Evolutionary conservation across 2,797 vertebrate genomes (phyloP), one percentile per base, ranked within the genome.

Genomic region (Argya squamiceps): DNA sequence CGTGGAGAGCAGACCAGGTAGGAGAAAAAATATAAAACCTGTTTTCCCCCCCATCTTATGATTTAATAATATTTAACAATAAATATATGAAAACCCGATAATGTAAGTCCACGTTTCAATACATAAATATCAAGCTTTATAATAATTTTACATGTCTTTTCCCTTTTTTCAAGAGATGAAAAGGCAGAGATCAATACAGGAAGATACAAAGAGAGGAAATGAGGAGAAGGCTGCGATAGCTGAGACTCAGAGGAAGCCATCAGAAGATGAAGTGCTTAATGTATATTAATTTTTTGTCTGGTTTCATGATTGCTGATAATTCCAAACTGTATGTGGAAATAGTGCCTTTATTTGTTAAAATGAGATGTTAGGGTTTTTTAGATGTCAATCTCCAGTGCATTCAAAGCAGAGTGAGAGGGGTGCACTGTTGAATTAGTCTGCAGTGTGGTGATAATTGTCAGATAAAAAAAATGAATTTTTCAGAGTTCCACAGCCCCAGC

Each of bases 261-360:
- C 98, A 97, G 99, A 99, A 98, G 99, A 99, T 97, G 99, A 99
- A 99, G 99, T 99, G 98, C 98, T 98, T 98, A 98, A 98, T 98
- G 97, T 98, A 98, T 98, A 98, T 98, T 98, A 98, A 98, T 98
- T 98, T 98, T 98, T 98, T 98, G 98, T 98, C 97, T 98, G 98
- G 98, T 98, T 98, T 98, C 96, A 98, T 97, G 98, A 98, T 98
- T 98, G 97, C 98, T 98, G 98, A 98, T 98, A 98, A 98, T 98
- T 98, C 97, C 97, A 97, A 97, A 98, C 98, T 98, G 97, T 98
- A 98, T 98, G 98, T 98, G 98, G 98, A 98, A 98, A 97, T 98
- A 97, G 98, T 97, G 98, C 98, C 97, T 98, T 98, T 98, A 98
- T 98, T 98, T 98, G 98, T 98, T 98, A 98, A 98, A 98, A 98